Base-by-base conservation (phyloP, 2,888 invertebrate genomes). In the Limnephilus rhombicus region DNA sequence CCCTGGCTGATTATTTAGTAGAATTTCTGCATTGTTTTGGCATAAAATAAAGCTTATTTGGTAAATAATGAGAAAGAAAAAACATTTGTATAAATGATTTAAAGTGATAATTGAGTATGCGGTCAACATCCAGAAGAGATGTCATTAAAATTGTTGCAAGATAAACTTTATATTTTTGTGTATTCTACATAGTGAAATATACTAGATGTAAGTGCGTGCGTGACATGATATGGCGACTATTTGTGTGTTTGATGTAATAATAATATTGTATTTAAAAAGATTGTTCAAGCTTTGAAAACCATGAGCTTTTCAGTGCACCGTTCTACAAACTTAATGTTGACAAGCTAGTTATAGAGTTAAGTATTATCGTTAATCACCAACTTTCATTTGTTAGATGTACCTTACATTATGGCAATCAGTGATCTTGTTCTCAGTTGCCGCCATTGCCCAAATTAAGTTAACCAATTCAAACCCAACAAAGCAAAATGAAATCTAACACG, bases 271-370 rank as follows among this genome's bases (percentile, higher is more conserved):
- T 31, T 83, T n/a, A 85, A 45, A 85, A 24, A 29, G 29, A 86
- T 86, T 24, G 86, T 82, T 92, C 85, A 68, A 85, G 92, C 90
- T 90, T 92, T 83, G 81, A 80, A 53, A 91, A 91, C 89, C 31
- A 92, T 90, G 92, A 92, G 91, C 92, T 92, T 92, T 89, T 80
- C 80, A 89, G 81, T 91, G 92, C 92, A 92, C 92, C 80, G 85
- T 83, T 90, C 92, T 91, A 91, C 92, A 92, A 24, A 91, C 68
- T 18, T 68, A 85, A 80, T 88, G 88, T 88, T 88, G 34, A 85
- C 68, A 80, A 88, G 80, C 31, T 89, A 89, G 80, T 89, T 53
- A 68, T 89, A 89, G 80, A 68, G 18, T 89, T 37, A 68, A 68
- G 68, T 68, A 68, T n/a, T n/a, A 86, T 45, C 86, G 29, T 34